A percentile compares a stretch with the other conserved stretches of the same genome.
Conservation (phyloP, 2,797 vertebrate genomes). For the Alca torda region DNA sequence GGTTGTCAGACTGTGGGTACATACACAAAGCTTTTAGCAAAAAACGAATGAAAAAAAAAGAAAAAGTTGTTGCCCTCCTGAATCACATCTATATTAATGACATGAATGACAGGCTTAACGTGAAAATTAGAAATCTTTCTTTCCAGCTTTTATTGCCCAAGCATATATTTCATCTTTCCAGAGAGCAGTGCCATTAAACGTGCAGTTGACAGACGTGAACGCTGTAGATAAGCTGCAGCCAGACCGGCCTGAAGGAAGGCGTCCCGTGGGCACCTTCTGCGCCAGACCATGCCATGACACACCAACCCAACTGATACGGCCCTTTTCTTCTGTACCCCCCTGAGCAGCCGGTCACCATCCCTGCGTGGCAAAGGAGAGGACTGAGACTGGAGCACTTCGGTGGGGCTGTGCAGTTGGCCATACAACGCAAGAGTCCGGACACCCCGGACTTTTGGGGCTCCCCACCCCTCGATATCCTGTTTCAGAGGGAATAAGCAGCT, state of each 20-base stretch:
- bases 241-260: background rate
- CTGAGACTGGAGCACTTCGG: background rate
- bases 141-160: slow-evolving; percentile 35
- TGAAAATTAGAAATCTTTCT: slow-evolving; percentile 53
- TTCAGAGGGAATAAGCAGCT: background rate
- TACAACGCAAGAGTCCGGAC: background rate
- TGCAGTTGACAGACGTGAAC: background rate
- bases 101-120: slow-evolving; percentile 61
- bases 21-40: slow-evolving; percentile 44
- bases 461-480: rapidly evolving
- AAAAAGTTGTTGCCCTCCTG: slow-evolving; percentile 59
- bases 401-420: background rate
- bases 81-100: slow-evolving; percentile 52
- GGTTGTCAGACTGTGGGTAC: slow-evolving; percentile 48
- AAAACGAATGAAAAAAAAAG: background rate
- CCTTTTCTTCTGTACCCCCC: background rate
- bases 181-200: background rate
- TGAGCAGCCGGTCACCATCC: background rate
- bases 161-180: slow-evolving; percentile 11
- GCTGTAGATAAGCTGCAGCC: background rate
- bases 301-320: rapidly evolving
- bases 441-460: rapidly evolving
- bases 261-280: background rate
- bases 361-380: rapidly evolving
- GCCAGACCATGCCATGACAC: rapidly evolving